Percentiles rank a stretch among this genome's conserved stretches.
Conservation (phyloP, 2,888 invertebrate genomes). For the Doris montereyensis region DNA sequence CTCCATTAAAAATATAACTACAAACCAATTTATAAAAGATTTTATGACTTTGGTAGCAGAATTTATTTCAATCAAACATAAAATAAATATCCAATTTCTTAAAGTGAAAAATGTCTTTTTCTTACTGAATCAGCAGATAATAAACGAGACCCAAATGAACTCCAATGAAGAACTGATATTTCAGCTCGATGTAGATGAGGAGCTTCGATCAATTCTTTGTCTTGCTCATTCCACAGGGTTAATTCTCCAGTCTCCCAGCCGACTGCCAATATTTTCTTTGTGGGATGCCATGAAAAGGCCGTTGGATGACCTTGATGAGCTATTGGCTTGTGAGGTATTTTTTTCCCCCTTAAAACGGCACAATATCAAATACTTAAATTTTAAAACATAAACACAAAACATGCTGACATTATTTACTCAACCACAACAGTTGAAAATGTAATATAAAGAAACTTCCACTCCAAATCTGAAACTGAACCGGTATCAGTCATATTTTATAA, state of each 20-base stretch:
- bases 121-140: constrained; percentile 87
- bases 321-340: constrained; percentile 58
- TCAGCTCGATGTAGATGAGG: constrained; percentile 76
- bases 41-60: too few relatives aligned
- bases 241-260: constrained; percentile 96
- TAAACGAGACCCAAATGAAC: constrained; percentile 86
- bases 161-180: constrained; percentile 78
- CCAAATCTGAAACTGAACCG: too few relatives aligned
- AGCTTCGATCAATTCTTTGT: constrained; percentile 74
- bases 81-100: too few relatives aligned
- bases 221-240: constrained; percentile 82
- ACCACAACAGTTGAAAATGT: too few relatives aligned
- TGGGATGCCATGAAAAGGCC: constrained; percentile 87
- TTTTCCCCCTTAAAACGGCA: constrained; percentile 67
- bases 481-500: too few relatives aligned
- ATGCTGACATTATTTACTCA: too few relatives aligned
- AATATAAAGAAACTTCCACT: too few relatives aligned
- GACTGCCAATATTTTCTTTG: constrained; percentile 83
- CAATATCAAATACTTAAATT: too few relatives aligned
- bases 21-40: too few relatives aligned
- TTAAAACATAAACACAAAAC: too few relatives aligned
- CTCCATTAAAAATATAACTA: too few relatives aligned
- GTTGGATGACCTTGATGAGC: constrained; percentile 63
- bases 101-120: background rate
- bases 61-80: too few relatives aligned